These are phyloP conservation scores for Hedychridium roseum DNA, from an alignment of 2,888 invertebrate species.

Conservation along the genomic window DNA sequence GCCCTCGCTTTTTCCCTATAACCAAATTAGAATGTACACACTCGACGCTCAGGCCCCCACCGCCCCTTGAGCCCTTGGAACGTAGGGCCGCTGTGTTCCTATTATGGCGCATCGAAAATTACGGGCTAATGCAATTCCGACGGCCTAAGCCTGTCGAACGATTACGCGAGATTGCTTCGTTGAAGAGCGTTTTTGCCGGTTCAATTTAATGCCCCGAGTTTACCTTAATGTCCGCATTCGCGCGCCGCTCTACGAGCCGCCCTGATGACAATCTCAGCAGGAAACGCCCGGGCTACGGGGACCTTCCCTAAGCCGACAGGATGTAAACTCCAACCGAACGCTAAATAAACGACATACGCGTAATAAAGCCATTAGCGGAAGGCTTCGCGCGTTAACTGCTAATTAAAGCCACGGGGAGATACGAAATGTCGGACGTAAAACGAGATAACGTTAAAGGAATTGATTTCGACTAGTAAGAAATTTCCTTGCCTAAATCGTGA, in stretches of 20 bases:
- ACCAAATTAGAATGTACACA: slow-evolving; percentile 51
- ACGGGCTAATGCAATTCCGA: slow-evolving; percentile 50
- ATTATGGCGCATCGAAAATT: slow-evolving; percentile 51
- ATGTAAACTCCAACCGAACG: background rate
- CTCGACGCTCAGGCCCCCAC: slow-evolving; percentile 26
- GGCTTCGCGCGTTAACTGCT: no score
- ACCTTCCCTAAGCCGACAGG: no score
- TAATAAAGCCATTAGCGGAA: no score
- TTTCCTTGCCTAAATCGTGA: no score
- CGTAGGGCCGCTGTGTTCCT: slow-evolving; percentile 23
- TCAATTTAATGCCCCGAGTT: slow-evolving; percentile 43
- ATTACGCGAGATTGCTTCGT: slow-evolving; percentile 53
- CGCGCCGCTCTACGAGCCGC: background rate
- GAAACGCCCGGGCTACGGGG: no score
- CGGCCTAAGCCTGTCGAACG: slow-evolving; percentile 48
- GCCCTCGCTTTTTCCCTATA: slow-evolving; percentile 49
- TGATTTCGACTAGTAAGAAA: no score
- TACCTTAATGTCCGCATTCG: slow-evolving; percentile 17
- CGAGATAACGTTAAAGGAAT: no score
- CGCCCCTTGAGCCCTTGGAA: background rate
- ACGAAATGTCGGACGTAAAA: no score
- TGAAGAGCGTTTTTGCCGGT: slow-evolving; percentile 47
- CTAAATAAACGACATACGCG: background rate
- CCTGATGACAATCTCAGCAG: no score
- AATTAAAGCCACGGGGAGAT: no score